Conservation (phyloP, 2,113 vertebrate genomes). For the Neopipo cinnamomea region DNA sequence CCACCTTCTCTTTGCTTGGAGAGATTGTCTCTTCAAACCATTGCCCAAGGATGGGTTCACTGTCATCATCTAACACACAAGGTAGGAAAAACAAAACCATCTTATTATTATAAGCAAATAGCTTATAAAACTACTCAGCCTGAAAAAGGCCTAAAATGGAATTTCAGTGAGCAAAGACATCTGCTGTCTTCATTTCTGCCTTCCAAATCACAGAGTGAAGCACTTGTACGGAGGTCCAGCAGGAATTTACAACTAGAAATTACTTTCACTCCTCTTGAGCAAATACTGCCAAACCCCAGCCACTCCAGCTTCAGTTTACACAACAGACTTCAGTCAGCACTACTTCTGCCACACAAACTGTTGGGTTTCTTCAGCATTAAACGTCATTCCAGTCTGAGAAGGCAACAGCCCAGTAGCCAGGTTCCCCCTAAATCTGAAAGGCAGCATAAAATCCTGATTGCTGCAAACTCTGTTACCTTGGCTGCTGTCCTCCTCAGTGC, state of each 20-base stretch:
- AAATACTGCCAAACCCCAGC: background rate
- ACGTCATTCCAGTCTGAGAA: background rate
- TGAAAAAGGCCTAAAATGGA: background rate
- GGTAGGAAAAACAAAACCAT: background rate
- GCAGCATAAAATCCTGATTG: background rate
- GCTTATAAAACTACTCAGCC: background rate
- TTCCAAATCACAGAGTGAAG: background rate
- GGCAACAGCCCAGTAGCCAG: background rate
- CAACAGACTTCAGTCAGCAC: background rate
- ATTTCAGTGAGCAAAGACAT: background rate
- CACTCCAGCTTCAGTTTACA: background rate
- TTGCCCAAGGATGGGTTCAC: constrained; percentile 96
- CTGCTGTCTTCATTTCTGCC: background rate
- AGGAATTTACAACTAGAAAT: background rate
- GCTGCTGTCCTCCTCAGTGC: constrained; percentile 98
- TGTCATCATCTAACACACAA: constrained; percentile 88
- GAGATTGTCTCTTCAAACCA: constrained; percentile 99
- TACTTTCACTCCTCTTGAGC: background rate
- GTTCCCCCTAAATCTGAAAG: background rate
- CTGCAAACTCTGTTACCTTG: constrained; percentile 79
- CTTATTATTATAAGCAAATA: background rate
- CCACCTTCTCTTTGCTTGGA: constrained; percentile 94
- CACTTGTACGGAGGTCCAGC: background rate
- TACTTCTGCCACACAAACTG: background rate
- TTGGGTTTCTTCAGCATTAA: background rate